These are phyloP conservation scores for Andinoacara biseriatus DNA, from an alignment of 2,113 vertebrate genomes.

Conservation along the genomic window DNA sequence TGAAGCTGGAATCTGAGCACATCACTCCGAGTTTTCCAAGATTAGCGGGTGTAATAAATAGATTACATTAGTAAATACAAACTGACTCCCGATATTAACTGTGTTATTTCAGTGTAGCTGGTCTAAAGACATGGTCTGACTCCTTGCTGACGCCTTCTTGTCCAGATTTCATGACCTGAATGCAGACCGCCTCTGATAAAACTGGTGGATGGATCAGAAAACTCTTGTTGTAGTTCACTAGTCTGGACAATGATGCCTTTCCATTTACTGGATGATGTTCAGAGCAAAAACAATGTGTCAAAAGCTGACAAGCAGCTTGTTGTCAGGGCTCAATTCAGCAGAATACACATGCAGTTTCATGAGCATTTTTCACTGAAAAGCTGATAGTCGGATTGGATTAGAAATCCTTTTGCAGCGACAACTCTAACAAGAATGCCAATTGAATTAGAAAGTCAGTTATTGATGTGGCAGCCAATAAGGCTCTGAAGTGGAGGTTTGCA, in stretches of 20 bases:
- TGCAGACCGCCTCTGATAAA: not conserved
- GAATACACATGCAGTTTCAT: not conserved
- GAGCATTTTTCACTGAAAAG: not conserved
- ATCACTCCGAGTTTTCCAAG: fast-evolving
- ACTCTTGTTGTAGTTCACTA: not conserved
- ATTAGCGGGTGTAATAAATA: not conserved
- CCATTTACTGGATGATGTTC: not conserved
- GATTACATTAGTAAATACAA: no score
- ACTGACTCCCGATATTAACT: not conserved
- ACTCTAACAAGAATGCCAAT: not conserved
- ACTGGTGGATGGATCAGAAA: constrained; percentile 2
- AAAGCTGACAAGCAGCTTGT: not conserved
- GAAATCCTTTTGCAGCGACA: not conserved
- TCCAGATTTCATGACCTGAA: constrained; percentile 3
- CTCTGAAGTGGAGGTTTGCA: not conserved
- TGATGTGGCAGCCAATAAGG: not conserved
- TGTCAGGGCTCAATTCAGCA: not conserved
- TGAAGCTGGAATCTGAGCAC: no score
- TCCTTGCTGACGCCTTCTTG: not conserved
- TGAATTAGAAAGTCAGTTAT: not conserved
- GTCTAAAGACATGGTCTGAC: not conserved
- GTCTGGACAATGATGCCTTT: not conserved
- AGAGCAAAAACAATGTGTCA: not conserved
- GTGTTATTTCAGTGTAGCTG: not conserved
- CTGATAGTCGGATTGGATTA: not conserved